Conservation (phyloP, 2,888 invertebrate genomes). For the Nephrotoma appendiculata region DNA sequence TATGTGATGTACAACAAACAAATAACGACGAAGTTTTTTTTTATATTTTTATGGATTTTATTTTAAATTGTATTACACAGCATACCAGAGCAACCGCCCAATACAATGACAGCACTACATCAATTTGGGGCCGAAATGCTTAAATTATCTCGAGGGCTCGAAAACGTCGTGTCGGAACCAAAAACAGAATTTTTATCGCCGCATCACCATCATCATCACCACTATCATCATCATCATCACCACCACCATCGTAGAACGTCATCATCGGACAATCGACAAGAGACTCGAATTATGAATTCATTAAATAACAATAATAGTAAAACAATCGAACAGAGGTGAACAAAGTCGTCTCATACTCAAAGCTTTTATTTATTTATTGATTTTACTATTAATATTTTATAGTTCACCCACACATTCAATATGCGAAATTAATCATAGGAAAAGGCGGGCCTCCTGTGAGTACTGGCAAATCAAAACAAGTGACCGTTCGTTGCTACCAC, state of each 20-base stretch:
- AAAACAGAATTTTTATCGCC: neutral
- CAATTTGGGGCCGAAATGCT: slow-evolving; percentile 80
- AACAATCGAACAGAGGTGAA: neutral
- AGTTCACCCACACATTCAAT: neutral
- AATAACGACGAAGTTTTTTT: neutral
- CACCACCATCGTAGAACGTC: neutral
- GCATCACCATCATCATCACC: slow-evolving; percentile 19
- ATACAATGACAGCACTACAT: slow-evolving; percentile 71
- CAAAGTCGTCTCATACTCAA: neutral
- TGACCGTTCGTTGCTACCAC: slow-evolving; percentile 16
- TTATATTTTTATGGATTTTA: neutral
- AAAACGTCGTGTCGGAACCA: slow-evolving; percentile 40
- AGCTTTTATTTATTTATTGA: neutral
- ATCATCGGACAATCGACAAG: neutral
- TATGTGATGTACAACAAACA: neutral
- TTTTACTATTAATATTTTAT: neutral
- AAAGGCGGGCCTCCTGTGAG: slow-evolving; percentile 22
- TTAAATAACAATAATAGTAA: neutral
- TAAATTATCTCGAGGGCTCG: slow-evolving; percentile 64
- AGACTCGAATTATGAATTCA: neutral
- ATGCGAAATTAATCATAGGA: slow-evolving; percentile 13
- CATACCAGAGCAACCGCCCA: slow-evolving; percentile 58
- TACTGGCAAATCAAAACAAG: neutral
- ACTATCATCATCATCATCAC: slow-evolving; percentile 12
- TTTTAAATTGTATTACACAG: slow-evolving; percentile 18